phyloP scores from a whole-genome alignment of 2,888 invertebrate species.

The Epinotia brunnichana region DNA sequence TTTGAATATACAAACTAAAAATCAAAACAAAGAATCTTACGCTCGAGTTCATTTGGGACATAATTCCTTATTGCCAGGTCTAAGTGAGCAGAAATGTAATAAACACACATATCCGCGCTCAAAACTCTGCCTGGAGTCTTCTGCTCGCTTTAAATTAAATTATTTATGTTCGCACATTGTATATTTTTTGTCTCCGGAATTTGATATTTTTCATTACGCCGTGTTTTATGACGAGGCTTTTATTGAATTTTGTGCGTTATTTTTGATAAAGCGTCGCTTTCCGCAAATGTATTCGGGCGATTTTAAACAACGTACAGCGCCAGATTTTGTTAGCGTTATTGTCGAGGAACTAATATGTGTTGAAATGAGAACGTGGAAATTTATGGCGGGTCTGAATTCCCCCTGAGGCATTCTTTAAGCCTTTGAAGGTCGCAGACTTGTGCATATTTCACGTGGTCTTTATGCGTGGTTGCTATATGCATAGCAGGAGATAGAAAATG shows the following conservation, averaged over 20 bases:
- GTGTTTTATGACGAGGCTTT: conserved; percentile 71
- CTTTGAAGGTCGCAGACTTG: not conserved
- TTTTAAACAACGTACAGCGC: conserved; percentile 61
- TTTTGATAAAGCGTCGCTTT: conserved; percentile 68
- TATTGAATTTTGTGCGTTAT: conserved; percentile 78
- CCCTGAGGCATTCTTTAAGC: not conserved
- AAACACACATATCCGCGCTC: conserved; percentile 33
- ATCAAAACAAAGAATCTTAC: not conserved
- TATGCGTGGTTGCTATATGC: not conserved
- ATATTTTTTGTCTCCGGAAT: conserved; percentile 72
- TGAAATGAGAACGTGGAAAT: conserved; percentile 23
- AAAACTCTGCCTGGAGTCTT: conserved; percentile 30
- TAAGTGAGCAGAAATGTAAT: conserved; percentile 35
- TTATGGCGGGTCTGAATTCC: conserved; percentile 23
- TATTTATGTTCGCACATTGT: conserved; percentile 65
- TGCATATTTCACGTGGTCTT: not conserved
- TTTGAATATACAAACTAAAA: not conserved
- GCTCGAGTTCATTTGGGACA: conserved; percentile 9
- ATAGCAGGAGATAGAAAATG: not conserved
- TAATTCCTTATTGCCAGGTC: conserved; percentile 30
- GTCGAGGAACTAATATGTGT: conserved; percentile 32
- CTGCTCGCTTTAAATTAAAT: conserved; percentile 65
- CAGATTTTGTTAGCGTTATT: conserved; percentile 31
- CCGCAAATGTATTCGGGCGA: conserved; percentile 53
- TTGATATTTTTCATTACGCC: conserved; percentile 78